Evolutionary conservation across 2,888 invertebrate genomes (phyloP).

Genomic region (Ligdia adustata): DNA sequence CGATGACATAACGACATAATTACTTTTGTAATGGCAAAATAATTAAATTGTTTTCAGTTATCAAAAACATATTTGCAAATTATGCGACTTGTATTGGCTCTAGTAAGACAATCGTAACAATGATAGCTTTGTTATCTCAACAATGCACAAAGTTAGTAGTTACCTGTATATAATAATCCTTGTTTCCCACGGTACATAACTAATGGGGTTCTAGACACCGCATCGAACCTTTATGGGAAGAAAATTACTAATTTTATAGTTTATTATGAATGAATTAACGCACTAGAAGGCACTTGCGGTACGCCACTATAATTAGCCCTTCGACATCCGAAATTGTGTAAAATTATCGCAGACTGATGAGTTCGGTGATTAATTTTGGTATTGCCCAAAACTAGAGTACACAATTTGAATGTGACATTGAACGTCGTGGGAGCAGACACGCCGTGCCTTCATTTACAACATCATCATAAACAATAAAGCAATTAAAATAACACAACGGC

Average conservation of each 20-base stretch:
- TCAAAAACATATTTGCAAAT: constrained; percentile 36
- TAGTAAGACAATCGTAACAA: constrained; percentile 43
- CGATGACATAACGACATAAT: too few species aligned
- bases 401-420: constrained; percentile 67
- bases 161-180: constrained; percentile 26
- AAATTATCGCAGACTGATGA: constrained; percentile 25
- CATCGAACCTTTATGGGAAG: constrained; percentile 18
- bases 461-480: constrained; percentile 59
- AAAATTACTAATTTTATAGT: constrained; percentile 8
- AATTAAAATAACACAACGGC: constrained; percentile 57
- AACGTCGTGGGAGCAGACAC: constrained; percentile 58
- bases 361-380: constrained; percentile 45
- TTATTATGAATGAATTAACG: constrained; percentile 7
- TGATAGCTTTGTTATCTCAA: constrained; percentile 42
- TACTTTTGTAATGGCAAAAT: background rate
- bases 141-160: constrained; percentile 39
- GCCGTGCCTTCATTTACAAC: constrained; percentile 48
- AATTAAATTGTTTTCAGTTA: constrained; percentile 16
- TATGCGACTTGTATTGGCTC: constrained; percentile 18
- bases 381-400: constrained; percentile 52
- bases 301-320: constrained; percentile 16
- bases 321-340: constrained; percentile 18
- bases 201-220: constrained; percentile 21
- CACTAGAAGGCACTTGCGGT: constrained; percentile 9
- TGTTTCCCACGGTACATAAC: constrained; percentile 32